Percentiles rank a stretch among this genome's conserved stretches.
phyloP scores from a whole-genome alignment of 2,797 vertebrate species.

The Kryptopterus vitreolus region DNA sequence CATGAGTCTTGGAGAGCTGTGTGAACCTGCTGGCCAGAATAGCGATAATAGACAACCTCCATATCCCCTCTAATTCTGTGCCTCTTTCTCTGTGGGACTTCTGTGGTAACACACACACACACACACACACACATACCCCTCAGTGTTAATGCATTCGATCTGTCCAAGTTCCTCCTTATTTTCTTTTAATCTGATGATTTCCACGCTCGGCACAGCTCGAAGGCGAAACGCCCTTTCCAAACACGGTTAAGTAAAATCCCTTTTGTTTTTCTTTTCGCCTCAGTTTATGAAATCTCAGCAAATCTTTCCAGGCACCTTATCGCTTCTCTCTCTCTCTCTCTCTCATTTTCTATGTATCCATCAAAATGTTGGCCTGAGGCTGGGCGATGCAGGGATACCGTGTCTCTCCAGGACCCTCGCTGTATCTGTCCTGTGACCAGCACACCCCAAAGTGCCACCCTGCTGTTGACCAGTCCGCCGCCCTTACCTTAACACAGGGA shows the following conservation, averaged over 20 bases:
- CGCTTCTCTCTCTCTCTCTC: not conserved
- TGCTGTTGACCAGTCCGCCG: conserved; percentile 19
- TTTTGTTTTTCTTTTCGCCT: conserved; percentile 28
- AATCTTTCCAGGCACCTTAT: conserved; percentile 19
- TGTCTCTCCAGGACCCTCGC: conserved; percentile 28
- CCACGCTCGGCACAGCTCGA: conserved; percentile 37
- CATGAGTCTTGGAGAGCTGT: conserved; percentile 89
- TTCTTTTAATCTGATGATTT: conserved; percentile 49
- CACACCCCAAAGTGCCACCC: conserved; percentile 6
- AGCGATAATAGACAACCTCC: conserved; percentile 91
- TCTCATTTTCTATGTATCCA: not conserved
- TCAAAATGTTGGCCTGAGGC: conserved; percentile 20
- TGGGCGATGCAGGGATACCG: conserved; percentile 10
- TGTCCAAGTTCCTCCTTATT: conserved; percentile 44
- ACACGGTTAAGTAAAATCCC: conserved; percentile 21
- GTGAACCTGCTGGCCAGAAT: conserved; percentile 75
- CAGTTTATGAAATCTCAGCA: conserved; percentile 32
- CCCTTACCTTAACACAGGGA: conserved; percentile 38
- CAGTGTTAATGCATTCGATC: conserved; percentile 32
- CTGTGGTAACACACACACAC: conserved; percentile 45
- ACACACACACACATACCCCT: conserved; percentile 10
- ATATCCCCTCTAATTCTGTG: conserved; percentile 84
- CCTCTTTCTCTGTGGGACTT: conserved; percentile 58
- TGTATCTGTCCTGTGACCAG: conserved; percentile 24
- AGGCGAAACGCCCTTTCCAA: conserved; percentile 31